These are phyloP conservation scores for Hippocampus barbouri DNA, from an alignment of 2,113 vertebrate genomes.

Conservation along the genomic window DNA sequence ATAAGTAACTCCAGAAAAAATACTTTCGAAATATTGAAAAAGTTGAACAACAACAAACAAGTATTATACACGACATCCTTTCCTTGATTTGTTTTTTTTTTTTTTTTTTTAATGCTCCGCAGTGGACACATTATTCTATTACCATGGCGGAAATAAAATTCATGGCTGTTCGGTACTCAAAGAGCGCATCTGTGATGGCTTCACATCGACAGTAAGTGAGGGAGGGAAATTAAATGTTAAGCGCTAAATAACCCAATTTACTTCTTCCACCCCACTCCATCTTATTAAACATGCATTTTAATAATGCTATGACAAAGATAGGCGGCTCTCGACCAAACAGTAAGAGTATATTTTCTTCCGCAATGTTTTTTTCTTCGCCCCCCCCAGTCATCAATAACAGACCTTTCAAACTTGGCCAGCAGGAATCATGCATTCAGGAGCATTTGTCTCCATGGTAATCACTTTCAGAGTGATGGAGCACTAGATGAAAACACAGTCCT, in stretches of 20 bases:
- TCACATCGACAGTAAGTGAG: background rate
- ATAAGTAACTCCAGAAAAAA: too few species aligned
- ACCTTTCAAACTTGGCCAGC: background rate
- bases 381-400: slow-evolving; percentile 12
- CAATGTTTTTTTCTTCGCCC: too few species aligned
- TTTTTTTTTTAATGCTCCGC: background rate
- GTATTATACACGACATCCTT: background rate
- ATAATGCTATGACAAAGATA: background rate
- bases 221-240: background rate
- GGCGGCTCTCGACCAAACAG: background rate
- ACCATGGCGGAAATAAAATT: background rate
- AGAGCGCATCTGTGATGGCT: background rate
- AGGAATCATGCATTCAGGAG: slow-evolving; percentile 13
- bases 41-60: too few species aligned
- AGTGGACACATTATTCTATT: background rate
- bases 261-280: background rate
- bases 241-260: background rate
- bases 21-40: too few species aligned
- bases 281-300: background rate
- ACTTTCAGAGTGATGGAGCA: slow-evolving; percentile 17
- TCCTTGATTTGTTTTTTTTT: background rate
- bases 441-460: slow-evolving; percentile 35
- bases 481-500: slow-evolving; percentile 15
- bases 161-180: background rate
- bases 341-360: background rate